Evolutionary conservation across 2,797 vertebrate species (phyloP).

Genomic region (Eulemur coronatus): DNA sequence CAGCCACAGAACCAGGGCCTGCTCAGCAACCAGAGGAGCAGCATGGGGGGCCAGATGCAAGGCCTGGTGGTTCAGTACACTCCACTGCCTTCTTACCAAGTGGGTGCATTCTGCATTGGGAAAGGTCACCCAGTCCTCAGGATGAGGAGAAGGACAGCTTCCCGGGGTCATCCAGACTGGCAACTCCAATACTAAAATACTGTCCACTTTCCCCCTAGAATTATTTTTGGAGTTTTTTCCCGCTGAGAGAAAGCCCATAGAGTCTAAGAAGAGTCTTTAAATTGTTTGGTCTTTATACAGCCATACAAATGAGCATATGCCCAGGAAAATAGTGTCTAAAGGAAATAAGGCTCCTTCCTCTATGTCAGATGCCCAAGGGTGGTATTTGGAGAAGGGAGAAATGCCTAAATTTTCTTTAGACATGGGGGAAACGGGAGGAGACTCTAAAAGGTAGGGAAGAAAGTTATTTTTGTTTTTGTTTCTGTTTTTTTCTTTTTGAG

Average conservation of each 20-base stretch:
- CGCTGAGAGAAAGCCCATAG: constrained; percentile 11
- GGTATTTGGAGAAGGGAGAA: background rate
- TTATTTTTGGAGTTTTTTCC: background rate
- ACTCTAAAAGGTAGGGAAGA: background rate
- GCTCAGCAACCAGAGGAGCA: constrained; percentile 91
- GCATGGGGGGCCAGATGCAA: constrained; percentile 94
- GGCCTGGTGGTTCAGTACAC: constrained; percentile 99
- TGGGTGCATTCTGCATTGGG: constrained; percentile 72
- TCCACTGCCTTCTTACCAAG: constrained; percentile 98
- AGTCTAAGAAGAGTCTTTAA: constrained; percentile 42
- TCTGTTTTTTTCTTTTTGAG: too few relatives aligned
- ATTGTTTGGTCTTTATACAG: constrained; percentile 35
- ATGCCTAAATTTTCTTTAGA: background rate
- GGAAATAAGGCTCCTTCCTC: constrained; percentile 10
- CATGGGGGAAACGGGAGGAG: background rate
- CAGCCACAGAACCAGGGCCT: constrained; percentile 94
- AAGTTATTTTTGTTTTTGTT: background rate
- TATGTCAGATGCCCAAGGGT: background rate
- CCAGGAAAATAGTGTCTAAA: constrained; percentile 13
- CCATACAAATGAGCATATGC: background rate
- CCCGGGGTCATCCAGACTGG: background rate
- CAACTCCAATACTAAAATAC: constrained; percentile 22
- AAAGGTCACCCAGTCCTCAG: background rate
- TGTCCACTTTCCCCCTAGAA: background rate
- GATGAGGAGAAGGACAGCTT: constrained; percentile 19